Evolutionary conservation across 2,113 vertebrate species (phyloP).

Genomic region (Psephotus haematonotus): DNA sequence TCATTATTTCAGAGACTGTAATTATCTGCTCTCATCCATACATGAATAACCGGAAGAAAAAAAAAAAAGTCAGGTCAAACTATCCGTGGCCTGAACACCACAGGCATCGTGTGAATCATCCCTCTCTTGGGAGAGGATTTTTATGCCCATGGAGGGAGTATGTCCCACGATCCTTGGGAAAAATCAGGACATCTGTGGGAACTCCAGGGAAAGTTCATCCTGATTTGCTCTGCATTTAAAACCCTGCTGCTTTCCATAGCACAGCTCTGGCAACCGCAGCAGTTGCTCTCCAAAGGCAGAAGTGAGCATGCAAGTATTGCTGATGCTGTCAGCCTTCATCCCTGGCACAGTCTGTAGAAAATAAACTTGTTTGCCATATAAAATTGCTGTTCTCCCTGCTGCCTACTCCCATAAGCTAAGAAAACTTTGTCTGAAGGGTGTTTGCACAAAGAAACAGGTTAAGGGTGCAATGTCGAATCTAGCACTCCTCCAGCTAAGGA

Average conservation of each 20-base stretch:
- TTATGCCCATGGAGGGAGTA: background rate
- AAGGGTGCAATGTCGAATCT: background rate
- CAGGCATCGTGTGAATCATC: background rate
- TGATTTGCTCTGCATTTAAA: background rate
- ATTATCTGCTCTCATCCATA: conserved; percentile 15
- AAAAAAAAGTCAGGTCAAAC: conserved; percentile 5
- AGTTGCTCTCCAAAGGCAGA: background rate
- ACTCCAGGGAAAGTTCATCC: background rate
- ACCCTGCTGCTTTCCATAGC: background rate
- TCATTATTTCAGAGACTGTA: conserved; percentile 41
- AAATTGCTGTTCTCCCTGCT: background rate
- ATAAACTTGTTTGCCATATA: background rate
- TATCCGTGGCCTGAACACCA: background rate
- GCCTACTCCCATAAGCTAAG: background rate
- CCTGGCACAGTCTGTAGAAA: fast-evolving
- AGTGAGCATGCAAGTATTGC: background rate
- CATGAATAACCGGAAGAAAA: background rate
- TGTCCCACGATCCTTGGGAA: background rate
- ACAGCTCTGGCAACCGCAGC: background rate
- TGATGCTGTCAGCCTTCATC: background rate
- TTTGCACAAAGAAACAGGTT: background rate
- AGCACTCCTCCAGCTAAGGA: background rate
- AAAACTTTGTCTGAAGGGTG: background rate
- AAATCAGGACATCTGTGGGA: background rate
- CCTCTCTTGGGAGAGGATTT: background rate